Percentiles rank a stretch among this genome's conserved stretches.
Conservation (phyloP, 2,113 vertebrate genomes). For the Vanacampus margaritifer region DNA sequence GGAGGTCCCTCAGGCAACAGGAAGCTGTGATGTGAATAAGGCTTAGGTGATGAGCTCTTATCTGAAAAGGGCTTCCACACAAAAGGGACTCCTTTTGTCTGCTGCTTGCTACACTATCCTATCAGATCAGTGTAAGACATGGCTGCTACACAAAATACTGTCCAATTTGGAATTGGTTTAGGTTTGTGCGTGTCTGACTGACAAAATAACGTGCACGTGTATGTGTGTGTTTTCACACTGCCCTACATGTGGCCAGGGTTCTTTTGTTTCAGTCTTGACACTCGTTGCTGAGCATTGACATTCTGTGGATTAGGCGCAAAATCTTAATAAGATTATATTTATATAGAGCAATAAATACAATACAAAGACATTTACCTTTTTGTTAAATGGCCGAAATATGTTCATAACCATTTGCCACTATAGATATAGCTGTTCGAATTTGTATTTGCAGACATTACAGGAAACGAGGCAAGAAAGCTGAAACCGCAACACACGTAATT, state of each 20-base stretch:
- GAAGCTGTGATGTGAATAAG: constrained; percentile 14
- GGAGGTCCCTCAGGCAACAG: constrained; percentile 1
- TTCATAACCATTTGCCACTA: no score
- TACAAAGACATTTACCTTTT: no score
- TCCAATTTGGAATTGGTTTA: constrained; percentile 12
- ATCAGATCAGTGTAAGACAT: constrained; percentile 30
- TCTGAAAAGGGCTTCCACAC: constrained; percentile 19
- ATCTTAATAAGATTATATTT: background rate
- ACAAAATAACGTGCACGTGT: constrained; percentile 4
- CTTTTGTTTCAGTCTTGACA: background rate
- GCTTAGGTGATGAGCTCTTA: constrained; percentile 33
- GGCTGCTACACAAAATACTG: constrained; percentile 20
- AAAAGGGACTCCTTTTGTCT: constrained; percentile 46
- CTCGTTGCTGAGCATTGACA: background rate
- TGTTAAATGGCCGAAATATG: no score
- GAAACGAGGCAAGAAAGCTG: no score
- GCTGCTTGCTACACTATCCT: constrained; percentile 30
- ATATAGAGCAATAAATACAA: no score
- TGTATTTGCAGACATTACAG: no score
- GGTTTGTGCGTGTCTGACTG: constrained; percentile 24
- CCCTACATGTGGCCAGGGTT: no score
- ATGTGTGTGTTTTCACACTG: background rate
- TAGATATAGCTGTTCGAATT: no score
- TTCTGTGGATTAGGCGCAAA: background rate
- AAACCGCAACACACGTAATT: no score